A percentile compares a stretch with the other conserved stretches of the same genome.
These are phyloP conservation scores for Champsocephalus esox DNA, from an alignment of 2,797 vertebrate species.

Conservation along the genomic window DNA sequence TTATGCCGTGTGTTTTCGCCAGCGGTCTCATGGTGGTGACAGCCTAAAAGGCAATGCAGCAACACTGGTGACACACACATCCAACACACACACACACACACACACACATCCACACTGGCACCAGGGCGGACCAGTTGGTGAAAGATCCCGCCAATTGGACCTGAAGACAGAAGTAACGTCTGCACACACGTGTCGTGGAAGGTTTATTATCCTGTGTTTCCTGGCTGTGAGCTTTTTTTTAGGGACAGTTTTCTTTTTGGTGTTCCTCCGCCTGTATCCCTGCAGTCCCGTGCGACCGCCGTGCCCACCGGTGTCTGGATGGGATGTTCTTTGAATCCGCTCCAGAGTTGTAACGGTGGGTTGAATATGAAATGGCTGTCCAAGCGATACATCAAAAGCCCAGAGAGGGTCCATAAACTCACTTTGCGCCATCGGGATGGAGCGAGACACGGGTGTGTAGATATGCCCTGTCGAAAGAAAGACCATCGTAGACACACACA, in stretches of 20 bases:
- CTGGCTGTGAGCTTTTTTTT: constrained; percentile 47
- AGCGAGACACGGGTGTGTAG: constrained; percentile 45
- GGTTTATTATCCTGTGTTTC: constrained; percentile 64
- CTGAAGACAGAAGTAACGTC: constrained; percentile 61
- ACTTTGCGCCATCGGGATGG: constrained; percentile 36
- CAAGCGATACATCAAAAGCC: no score
- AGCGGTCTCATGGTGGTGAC: constrained; percentile 40
- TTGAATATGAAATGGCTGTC: constrained; percentile 27
- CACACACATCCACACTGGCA: constrained; percentile 29
- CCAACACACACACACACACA: constrained; percentile 26
- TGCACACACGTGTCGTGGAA: constrained; percentile 13
- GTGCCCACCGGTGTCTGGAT: constrained; percentile 25
- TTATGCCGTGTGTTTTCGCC: constrained; percentile 51
- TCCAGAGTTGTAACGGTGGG: constrained; percentile 24
- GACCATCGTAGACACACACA: constrained; percentile 5
- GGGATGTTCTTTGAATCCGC: constrained; percentile 30
- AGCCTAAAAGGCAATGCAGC: constrained; percentile 45
- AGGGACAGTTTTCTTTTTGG: constrained; percentile 51
- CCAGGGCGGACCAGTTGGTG: constrained; percentile 35
- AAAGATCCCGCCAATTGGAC: constrained; percentile 55
- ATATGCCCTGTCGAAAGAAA: constrained; percentile 50
- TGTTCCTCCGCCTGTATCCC: constrained; percentile 45
- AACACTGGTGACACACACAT: constrained; percentile 24
- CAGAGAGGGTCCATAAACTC: constrained; percentile 44
- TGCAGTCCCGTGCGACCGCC: constrained; percentile 29